A percentile compares a stretch with the other conserved stretches of the same genome.
Conservation (phyloP, 2,888 invertebrate genomes). For the Proisotoma minuta region DNA sequence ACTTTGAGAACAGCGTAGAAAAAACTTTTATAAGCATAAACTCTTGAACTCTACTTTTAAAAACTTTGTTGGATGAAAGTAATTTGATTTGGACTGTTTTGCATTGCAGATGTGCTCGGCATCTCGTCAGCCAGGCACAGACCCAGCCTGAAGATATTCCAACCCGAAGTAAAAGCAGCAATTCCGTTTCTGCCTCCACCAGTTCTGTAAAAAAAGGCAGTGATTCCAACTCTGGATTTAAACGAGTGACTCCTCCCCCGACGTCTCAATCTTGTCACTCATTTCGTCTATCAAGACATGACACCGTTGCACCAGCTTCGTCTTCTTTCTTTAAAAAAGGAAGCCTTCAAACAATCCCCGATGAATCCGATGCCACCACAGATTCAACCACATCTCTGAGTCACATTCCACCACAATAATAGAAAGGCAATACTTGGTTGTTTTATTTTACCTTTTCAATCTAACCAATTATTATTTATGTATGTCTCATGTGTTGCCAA, state of each 20-base stretch:
- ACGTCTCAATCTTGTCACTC: conserved; percentile 33
- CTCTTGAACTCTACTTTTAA: too few relatives aligned
- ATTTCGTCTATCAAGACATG: conserved; percentile 27
- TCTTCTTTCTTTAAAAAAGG: neutral
- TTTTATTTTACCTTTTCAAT: too few relatives aligned
- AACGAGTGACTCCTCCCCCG: conserved; percentile 22
- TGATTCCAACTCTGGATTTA: neutral
- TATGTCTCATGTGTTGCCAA: too few relatives aligned
- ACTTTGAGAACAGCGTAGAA: too few relatives aligned
- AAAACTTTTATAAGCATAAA: too few relatives aligned
- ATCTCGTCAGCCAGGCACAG: conserved; percentile 31
- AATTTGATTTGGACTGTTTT: too few relatives aligned
- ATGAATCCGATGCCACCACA: neutral
- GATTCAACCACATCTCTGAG: neutral
- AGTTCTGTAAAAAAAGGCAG: neutral
- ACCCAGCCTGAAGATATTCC: neutral
- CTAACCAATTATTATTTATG: too few relatives aligned
- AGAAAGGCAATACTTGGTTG: too few relatives aligned
- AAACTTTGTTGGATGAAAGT: too few relatives aligned
- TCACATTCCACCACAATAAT: conserved; percentile 2
- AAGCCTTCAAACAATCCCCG: neutral
- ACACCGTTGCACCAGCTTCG: conserved; percentile 13
- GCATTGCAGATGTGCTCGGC: too few relatives aligned
- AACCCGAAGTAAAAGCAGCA: neutral
- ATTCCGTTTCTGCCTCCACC: neutral